Evolutionary conservation across 2,888 invertebrate genomes (phyloP), one percentile per base, ranked within the genome.

Genomic region (Agonopterix alstromeriana): DNA sequence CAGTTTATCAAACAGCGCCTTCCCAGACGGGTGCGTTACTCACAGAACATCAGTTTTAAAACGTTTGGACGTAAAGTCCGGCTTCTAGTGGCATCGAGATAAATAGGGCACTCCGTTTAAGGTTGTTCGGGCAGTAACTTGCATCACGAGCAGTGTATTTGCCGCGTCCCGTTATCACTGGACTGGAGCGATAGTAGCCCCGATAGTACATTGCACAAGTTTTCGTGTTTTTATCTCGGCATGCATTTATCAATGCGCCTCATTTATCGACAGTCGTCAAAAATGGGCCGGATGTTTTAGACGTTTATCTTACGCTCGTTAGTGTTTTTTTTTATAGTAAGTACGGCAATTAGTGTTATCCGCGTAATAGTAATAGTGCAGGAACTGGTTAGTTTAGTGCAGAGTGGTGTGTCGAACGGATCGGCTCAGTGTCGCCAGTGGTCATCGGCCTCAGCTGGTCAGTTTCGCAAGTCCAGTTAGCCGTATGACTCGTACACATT

Each of bases 381-480:
- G 65, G 66, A 72, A 65, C 65, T 63, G 63, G 72, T 71, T 60
- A 56, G 57, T 56, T 55, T 57, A 62, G 65, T 67, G 70, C 61
- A 63, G 58, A 60, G 67, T 61, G 60, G 61, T 67, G 62, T 56
- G 63, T 56, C 57, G 65, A 45, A 53, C 56, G 62, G 38, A 10
- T 11, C 10, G 42, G 11, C 11, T 53, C 66, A 63, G 70, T 70
- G 77, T 73, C 71, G 70, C 65, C 63, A 50, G 66, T 86, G 87
- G 87, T 88, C 87, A 86, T 80, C 86, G 87, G 79, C 87, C 86
- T 61, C 81, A 67, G 68, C 67, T 76, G 82, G 80, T 83, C 65
- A 82, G 85, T 84, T 86, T 84, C 78, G 86, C 83, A 82, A 86
- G 83, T 85, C 84, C 87, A 81, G 87, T 84, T 86, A 85, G 69